Evolutionary conservation across 2,113 vertebrate genomes (phyloP).

Genomic region (Agelaius phoeniceus): DNA sequence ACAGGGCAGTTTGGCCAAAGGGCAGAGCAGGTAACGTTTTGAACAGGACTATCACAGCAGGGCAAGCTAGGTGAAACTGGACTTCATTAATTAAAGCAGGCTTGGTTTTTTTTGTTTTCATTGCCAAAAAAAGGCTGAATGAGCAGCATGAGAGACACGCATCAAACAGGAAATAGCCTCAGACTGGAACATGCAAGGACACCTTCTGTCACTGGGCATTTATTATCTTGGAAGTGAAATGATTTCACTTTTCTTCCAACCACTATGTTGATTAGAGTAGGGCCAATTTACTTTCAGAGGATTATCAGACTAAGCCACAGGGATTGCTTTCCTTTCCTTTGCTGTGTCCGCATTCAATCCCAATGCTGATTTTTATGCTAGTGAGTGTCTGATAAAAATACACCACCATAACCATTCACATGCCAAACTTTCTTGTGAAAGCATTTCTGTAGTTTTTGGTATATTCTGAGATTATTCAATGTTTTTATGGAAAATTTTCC

Average conservation of each 20-base stretch:
- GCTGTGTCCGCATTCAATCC: not conserved
- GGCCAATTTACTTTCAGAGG: slow-evolving; percentile 65
- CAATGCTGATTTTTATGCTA: not conserved
- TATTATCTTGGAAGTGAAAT: not conserved
- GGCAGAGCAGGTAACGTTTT: not conserved
- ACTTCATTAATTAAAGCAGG: slow-evolving; percentile 60
- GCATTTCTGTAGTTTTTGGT: not conserved
- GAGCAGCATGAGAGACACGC: rapidly evolving
- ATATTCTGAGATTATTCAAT: not conserved
- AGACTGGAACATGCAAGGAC: not conserved
- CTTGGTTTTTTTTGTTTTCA: not conserved
- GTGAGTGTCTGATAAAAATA: not conserved
- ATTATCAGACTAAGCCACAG: slow-evolving; percentile 50
- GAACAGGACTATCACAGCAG: slow-evolving; percentile 51
- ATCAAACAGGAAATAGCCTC: not conserved
- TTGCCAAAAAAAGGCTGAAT: not conserved
- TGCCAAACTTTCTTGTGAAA: rapidly evolving
- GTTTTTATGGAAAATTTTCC: not conserved
- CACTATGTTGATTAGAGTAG: slow-evolving; percentile 47
- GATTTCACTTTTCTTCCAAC: slow-evolving; percentile 56
- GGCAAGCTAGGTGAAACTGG: slow-evolving; percentile 40
- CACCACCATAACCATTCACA: not conserved
- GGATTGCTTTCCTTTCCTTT: slow-evolving; percentile 60
- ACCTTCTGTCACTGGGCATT: not conserved
- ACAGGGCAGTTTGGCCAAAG: not conserved